Percentiles rank a stretch among this genome's conserved stretches.
Evolutionary conservation across 2,888 invertebrate species (phyloP).

Genomic region (Callyntrura sp.): DNA sequence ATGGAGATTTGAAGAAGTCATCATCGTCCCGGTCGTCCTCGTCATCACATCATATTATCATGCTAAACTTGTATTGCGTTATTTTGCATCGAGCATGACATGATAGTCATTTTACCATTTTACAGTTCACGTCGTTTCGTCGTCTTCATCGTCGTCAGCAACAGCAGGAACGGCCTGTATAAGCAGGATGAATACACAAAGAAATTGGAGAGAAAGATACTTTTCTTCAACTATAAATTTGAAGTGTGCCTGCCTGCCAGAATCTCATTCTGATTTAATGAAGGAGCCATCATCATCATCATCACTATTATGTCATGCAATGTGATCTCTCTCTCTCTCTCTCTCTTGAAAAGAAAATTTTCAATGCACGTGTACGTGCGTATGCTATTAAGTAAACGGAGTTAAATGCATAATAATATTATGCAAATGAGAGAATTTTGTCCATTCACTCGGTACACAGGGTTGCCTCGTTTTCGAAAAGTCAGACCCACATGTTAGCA

Average conservation of each 20-base stretch:
- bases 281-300: slow-evolving; percentile 45
- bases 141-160: neutral
- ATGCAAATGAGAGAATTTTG: slow-evolving; percentile 40
- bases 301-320: slow-evolving; percentile 55
- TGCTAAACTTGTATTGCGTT: slow-evolving; percentile 18
- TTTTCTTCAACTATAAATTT: slow-evolving; percentile 40
- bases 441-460: slow-evolving; percentile 22
- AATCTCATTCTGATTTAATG: slow-evolving; percentile 54
- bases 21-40: slow-evolving; percentile 35
- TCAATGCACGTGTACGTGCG: slow-evolving; percentile 57
- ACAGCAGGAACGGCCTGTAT: neutral
- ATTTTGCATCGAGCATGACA: slow-evolving; percentile 13
- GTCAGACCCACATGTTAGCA: no score
- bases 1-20: slow-evolving; percentile 39
- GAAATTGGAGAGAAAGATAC: slow-evolving; percentile 2
- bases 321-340: slow-evolving; percentile 58
- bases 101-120: slow-evolving; percentile 26
- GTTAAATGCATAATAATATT: slow-evolving; percentile 50
- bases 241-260: slow-evolving; percentile 55
- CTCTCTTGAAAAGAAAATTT: slow-evolving; percentile 33
- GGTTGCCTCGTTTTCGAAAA: neutral
- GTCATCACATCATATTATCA: slow-evolving; percentile 38
- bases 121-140: slow-evolving; percentile 34
- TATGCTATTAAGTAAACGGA: slow-evolving; percentile 47
- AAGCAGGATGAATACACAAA: neutral